These are phyloP conservation scores for Pseudomyrmex gracilis DNA, from an alignment of 1,140 invertebrate species.

Conservation along the genomic window DNA sequence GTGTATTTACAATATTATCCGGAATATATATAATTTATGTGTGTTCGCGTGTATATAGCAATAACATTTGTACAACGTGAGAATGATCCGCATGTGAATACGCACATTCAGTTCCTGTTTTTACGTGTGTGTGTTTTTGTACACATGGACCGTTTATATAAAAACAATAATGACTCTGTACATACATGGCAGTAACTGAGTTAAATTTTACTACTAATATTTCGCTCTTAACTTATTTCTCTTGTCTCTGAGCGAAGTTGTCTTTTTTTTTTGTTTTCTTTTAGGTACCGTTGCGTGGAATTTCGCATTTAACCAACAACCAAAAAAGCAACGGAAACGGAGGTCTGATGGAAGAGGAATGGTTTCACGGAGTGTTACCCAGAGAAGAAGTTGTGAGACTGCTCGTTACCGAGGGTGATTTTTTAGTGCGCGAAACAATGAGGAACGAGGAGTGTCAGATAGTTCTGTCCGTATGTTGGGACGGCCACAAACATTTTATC, in stretches of 20 bases:
- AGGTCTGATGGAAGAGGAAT: conserved; percentile 94
- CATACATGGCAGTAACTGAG: background rate
- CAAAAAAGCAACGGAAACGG: conserved; percentile 80
- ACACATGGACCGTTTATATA: background rate
- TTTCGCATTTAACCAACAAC: conserved; percentile 77
- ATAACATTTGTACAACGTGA: no score
- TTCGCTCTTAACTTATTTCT: background rate
- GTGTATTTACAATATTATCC: no score
- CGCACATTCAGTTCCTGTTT: no score
- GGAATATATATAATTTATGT: no score
- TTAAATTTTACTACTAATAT: background rate
- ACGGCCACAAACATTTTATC: conserved; percentile 98
- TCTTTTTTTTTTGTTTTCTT: background rate
- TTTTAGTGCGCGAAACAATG: conserved; percentile 97
- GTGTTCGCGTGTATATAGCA: no score
- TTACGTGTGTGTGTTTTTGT: background rate
- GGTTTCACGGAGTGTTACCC: conserved; percentile 98
- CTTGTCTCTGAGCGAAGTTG: background rate
- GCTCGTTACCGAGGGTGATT: conserved; percentile 95
- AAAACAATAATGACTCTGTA: background rate
- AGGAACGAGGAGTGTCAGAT: conserved; percentile 96
- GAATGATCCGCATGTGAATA: no score
- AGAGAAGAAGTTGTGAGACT: conserved; percentile 97
- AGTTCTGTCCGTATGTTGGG: conserved; percentile 98
- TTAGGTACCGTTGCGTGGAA: conserved; percentile 80